A percentile compares a stretch with the other conserved stretches of the same genome.
phyloP scores from a whole-genome alignment of 2,888 invertebrate genomes.

The Eremobia ochroleuca region DNA sequence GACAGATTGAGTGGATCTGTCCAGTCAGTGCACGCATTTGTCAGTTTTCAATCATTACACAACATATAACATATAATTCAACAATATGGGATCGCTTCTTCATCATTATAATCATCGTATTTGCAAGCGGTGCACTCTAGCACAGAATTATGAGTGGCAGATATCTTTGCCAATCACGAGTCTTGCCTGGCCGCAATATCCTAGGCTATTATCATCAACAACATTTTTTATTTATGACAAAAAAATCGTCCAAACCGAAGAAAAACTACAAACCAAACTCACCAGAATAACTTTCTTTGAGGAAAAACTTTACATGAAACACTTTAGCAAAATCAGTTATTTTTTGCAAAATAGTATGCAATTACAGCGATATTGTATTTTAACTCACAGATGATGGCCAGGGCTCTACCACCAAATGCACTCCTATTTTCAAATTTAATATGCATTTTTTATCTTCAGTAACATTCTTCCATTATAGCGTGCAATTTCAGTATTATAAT shows the following conservation, averaged over 20 bases:
- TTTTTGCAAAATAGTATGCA: neutral
- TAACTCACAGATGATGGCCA: neutral
- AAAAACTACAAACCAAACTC: neutral
- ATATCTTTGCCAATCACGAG: neutral
- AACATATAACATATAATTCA: neutral
- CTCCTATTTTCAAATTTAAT: neutral
- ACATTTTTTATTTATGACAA: neutral
- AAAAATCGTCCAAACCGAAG: neutral
- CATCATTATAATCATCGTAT: neutral
- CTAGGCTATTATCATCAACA: neutral
- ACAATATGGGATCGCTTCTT: neutral
- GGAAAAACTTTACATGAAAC: neutral
- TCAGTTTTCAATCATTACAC: neutral
- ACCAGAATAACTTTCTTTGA: neutral
- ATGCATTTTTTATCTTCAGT: constrained; percentile 26
- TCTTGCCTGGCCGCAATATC: neutral
- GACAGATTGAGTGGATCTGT: neutral
- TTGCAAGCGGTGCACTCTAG: neutral
- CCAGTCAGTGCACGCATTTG: neutral
- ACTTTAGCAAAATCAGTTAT: neutral
- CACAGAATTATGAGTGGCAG: neutral
- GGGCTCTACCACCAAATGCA: constrained; percentile 5
- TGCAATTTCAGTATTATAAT: constrained; percentile 65
- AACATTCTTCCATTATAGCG: constrained; percentile 51
- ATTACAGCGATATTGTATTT: neutral